These are phyloP conservation scores for Aplocera efformata DNA, from an alignment of 2,888 invertebrate genomes.

Conservation along the genomic window DNA sequence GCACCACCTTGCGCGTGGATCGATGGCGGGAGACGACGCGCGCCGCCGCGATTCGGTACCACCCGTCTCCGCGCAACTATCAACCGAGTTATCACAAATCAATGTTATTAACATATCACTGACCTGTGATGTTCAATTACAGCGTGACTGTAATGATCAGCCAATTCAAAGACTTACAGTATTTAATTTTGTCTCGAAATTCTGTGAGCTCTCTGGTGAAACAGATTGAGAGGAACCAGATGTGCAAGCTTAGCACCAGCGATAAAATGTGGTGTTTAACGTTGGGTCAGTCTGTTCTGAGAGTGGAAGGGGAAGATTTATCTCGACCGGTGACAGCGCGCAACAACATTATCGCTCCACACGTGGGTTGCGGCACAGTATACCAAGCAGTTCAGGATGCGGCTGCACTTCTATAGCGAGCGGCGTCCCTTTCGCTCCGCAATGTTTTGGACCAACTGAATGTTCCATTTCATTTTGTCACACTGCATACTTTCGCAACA, in stretches of 20 bases:
- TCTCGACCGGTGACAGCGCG: conserved; percentile 45
- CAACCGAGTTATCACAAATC: no score
- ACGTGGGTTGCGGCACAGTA: conserved; percentile 41
- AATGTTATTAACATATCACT: no score
- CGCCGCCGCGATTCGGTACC: conserved; percentile 54
- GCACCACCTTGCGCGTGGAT: conserved; percentile 65
- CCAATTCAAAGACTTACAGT: no score
- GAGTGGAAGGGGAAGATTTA: conserved; percentile 46
- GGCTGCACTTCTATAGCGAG: conserved; percentile 29
- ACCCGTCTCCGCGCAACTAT: conserved; percentile 34
- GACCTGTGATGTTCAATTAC: no score
- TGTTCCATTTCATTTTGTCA: conserved; percentile 32
- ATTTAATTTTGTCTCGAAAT: no score
- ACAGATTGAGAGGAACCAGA: conserved; percentile 22
- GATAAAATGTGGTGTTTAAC: conserved; percentile 44
- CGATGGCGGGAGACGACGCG: conserved; percentile 70
- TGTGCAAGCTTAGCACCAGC: conserved; percentile 21
- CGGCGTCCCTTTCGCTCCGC: conserved; percentile 42
- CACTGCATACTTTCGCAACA: conserved; percentile 38
- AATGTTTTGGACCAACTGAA: conserved; percentile 36
- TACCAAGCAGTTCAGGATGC: conserved; percentile 2
- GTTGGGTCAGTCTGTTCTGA: conserved; percentile 34
- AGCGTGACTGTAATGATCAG: no score
- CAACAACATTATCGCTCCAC: conserved; percentile 50
- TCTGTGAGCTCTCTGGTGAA: no score